These are phyloP conservation scores for Caenorhabditis drosophilae DNA, from an alignment of 2,888 invertebrate genomes.

Conservation along the genomic window DNA sequence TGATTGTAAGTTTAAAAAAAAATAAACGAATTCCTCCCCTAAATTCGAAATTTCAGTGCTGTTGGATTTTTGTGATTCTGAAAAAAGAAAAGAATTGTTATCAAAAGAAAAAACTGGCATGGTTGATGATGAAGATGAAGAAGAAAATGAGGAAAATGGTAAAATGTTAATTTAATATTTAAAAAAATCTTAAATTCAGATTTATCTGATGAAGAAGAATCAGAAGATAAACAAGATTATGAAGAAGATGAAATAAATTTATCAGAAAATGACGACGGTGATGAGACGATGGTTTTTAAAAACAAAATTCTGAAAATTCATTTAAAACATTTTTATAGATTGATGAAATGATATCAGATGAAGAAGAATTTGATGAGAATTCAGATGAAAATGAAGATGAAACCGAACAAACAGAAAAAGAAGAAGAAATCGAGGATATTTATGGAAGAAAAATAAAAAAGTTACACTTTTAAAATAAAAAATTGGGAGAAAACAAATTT, in stretches of 20 bases:
- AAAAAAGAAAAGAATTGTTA: conserved; percentile 30
- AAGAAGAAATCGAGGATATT: conserved; percentile 41
- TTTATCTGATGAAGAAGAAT: conserved; percentile 32
- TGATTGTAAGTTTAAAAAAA: conserved; percentile 42
- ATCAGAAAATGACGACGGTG: conserved; percentile 7
- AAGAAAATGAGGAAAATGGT: conserved; percentile 14
- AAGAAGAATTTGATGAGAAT: conserved; percentile 33
- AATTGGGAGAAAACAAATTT: not conserved
- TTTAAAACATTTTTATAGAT: conserved; percentile 7
- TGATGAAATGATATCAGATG: conserved; percentile 22
- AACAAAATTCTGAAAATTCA: not conserved
- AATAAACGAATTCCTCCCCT: too few species aligned
- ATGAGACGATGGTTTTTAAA: not conserved
- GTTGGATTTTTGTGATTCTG: conserved; percentile 36
- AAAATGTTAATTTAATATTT: too few species aligned
- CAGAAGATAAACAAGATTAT: conserved; percentile 14
- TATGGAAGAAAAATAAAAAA: conserved; percentile 51
- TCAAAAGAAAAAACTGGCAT: conserved; percentile 19
- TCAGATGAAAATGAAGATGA: conserved; percentile 22
- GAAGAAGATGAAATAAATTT: conserved; percentile 14
- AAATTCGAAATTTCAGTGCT: too few species aligned
- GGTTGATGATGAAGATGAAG: conserved; percentile 21
- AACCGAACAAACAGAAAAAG: conserved; percentile 15
- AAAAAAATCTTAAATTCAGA: too few species aligned
- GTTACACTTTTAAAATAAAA: not conserved